Evolutionary conservation across 1,140 invertebrate species (phyloP).

Genomic region (Melanaphis sacchari): DNA sequence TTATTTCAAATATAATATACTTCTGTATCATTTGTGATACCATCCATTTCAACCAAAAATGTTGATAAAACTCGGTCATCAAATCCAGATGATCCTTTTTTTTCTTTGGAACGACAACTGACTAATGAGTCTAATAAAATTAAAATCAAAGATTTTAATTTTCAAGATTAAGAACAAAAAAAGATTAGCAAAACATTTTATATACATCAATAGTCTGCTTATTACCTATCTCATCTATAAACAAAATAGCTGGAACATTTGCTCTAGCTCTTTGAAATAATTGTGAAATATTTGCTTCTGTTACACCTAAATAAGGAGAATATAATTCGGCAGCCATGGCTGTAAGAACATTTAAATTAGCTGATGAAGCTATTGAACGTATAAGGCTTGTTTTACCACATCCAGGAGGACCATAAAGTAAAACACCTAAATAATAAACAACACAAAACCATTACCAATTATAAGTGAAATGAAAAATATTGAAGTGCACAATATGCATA

Average conservation of each 20-base stretch:
- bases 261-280: constrained; percentile 74
- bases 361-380: constrained; percentile 71
- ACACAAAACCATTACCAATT: constrained; percentile 24
- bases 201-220: not conserved
- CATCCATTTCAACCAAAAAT: constrained; percentile 76
- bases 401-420: constrained; percentile 80
- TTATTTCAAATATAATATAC: constrained; percentile 37
- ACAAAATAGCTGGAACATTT: constrained; percentile 74
- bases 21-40: constrained; percentile 65
- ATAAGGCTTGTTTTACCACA: constrained; percentile 79
- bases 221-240: constrained; percentile 78
- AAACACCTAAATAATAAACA: constrained; percentile 65
- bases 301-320: constrained; percentile 74
- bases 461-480: not conserved
- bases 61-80: constrained; percentile 73
- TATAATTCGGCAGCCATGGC: constrained; percentile 73
- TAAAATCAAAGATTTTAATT: not conserved
- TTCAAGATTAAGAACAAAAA: not conserved
- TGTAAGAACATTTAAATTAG: constrained; percentile 70
- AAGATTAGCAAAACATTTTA: not conserved
- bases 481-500: not conserved
- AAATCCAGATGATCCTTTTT: constrained; percentile 64
- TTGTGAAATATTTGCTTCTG: constrained; percentile 69
- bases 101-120: constrained; percentile 65
- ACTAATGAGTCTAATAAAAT: constrained; percentile 69